Conservation (phyloP, 2,797 vertebrate genomes). For the Simalia tracyae region DNA sequence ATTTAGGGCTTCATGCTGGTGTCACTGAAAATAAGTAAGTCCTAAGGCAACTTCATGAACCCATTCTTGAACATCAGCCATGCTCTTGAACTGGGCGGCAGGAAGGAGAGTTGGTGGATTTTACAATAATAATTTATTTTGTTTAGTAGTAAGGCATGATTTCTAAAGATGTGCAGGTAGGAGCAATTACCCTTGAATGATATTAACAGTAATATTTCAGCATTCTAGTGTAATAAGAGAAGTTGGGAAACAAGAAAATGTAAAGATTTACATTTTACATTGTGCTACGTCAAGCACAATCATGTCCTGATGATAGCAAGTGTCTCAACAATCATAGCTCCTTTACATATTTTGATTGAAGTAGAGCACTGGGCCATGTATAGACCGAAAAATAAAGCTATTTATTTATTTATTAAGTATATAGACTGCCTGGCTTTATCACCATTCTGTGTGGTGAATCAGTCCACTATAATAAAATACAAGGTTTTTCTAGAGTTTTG, state of each 20-base stretch:
- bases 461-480: neutral
- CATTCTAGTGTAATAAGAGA: neutral
- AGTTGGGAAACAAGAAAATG: neutral
- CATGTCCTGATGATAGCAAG: neutral
- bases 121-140: neutral
- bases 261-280: neutral
- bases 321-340: neutral
- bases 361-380: neutral
- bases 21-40: neutral
- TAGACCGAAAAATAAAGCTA: neutral
- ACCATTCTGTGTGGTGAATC: neutral
- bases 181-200: neutral
- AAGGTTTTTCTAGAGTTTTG: neutral
- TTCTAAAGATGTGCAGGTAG: neutral
- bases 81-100: neutral
- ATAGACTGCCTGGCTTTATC: neutral
- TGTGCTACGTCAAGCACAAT: neutral
- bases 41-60: neutral
- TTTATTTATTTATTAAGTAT: neutral
- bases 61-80: neutral
- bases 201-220: neutral
- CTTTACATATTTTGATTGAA: neutral
- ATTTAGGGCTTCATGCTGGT: too few species aligned
- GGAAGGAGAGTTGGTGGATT: neutral
- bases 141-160: neutral